Evolutionary conservation across 1,140 invertebrate genomes (phyloP).

Genomic region (Drosophila repletoides): DNA sequence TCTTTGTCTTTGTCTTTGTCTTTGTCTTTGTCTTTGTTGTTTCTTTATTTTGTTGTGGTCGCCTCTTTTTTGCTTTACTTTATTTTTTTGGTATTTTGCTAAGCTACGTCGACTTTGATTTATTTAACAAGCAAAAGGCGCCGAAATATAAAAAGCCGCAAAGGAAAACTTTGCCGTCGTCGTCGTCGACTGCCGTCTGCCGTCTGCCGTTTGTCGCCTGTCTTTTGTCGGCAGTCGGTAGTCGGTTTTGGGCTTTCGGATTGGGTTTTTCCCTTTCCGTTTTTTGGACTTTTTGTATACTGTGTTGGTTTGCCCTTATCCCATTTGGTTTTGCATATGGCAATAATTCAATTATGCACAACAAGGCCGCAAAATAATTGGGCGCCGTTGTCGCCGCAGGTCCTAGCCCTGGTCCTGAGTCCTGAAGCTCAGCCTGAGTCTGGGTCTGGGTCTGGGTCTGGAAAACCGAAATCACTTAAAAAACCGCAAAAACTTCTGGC

Average conservation of each 20-base stretch:
- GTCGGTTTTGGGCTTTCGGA: constrained; percentile 11
- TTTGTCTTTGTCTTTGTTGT: background rate
- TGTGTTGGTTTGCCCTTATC: constrained; percentile 14
- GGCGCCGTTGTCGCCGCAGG: constrained; percentile 23
- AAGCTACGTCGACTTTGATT: constrained; percentile 56
- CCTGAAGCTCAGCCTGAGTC: background rate
- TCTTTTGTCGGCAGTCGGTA: constrained; percentile 4
- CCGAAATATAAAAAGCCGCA: constrained; percentile 46
- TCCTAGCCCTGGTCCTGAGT: background rate
- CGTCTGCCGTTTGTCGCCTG: background rate
- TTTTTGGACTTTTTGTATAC: background rate
- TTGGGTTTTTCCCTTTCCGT: background rate
- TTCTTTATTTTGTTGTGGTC: background rate
- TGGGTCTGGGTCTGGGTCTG: background rate
- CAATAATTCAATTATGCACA: constrained; percentile 80
- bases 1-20: constrained; percentile 14
- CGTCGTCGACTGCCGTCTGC: constrained; percentile 1
- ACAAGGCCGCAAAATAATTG: constrained; percentile 76
- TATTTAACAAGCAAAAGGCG: constrained; percentile 59
- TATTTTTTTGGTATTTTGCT: constrained; percentile 24
- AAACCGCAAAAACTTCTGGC: constrained; percentile 73
- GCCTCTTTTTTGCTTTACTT: constrained; percentile 10
- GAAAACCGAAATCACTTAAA: constrained; percentile 70
- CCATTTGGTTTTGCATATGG: constrained; percentile 71
- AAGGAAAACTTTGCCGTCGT: constrained; percentile 61